Evolutionary conservation across 2,888 invertebrate species (phyloP).

Genomic region (Cryptops parisi): DNA sequence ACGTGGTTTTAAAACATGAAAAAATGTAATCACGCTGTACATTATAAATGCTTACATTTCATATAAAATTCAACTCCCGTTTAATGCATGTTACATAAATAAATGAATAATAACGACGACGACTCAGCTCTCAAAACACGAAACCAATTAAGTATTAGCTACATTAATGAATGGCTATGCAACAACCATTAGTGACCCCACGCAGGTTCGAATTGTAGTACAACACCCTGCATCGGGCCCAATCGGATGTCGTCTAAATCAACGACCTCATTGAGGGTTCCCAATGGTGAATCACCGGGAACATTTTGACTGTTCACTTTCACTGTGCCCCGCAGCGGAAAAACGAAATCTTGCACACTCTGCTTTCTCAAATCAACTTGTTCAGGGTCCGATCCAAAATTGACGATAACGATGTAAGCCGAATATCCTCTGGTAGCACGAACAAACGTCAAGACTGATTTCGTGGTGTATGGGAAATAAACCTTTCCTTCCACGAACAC

Average conservation of each 20-base stretch:
- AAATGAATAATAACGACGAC: too few species aligned
- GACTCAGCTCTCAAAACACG: too few species aligned
- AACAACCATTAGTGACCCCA: too few species aligned
- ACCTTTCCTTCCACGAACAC: slow-evolving; percentile 18
- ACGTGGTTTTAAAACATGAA: too few species aligned
- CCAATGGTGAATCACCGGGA: neutral
- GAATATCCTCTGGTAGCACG: neutral
- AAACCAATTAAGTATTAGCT: too few species aligned
- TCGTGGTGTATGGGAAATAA: neutral
- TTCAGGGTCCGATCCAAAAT: slow-evolving; percentile 41
- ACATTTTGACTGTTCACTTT: neutral
- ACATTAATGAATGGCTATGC: too few species aligned
- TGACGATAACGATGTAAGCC: slow-evolving; percentile 56
- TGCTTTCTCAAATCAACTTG: slow-evolving; percentile 39
- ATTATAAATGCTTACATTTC: too few species aligned
- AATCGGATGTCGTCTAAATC: neutral
- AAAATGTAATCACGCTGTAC: too few species aligned
- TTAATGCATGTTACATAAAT: too few species aligned
- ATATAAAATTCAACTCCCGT: too few species aligned
- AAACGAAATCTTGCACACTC: neutral
- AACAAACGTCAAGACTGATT: neutral
- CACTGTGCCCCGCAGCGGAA: neutral
- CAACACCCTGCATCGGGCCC: neutral
- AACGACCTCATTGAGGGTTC: neutral
- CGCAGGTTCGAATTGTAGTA: neutral